These are phyloP conservation scores for Columba guinea DNA, from an alignment of 2,797 vertebrate species.

Conservation along the genomic window DNA sequence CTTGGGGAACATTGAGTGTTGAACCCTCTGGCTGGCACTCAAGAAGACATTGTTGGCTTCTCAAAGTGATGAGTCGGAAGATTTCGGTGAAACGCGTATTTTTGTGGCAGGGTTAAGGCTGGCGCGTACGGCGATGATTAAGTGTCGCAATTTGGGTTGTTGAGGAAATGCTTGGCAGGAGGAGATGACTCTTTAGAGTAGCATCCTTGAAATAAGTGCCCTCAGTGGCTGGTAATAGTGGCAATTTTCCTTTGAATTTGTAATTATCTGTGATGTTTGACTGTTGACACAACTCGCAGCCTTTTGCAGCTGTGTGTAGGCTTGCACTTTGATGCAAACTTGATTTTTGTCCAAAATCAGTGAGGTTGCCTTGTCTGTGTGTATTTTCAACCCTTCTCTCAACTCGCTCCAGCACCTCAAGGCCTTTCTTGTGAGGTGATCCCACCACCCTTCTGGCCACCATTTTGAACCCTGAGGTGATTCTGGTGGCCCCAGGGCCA, in stretches of 20 bases:
- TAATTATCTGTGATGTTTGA: background rate
- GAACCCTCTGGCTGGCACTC: background rate
- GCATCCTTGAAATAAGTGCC: rapidly evolving
- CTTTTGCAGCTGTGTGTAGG: background rate
- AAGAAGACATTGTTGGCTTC: background rate
- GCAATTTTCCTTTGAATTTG: background rate
- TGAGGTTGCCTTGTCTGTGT: background rate
- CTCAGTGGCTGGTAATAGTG: background rate
- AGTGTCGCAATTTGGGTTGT: background rate
- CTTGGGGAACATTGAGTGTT: background rate
- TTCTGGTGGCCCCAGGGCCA: too few species aligned
- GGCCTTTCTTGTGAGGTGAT: too few species aligned
- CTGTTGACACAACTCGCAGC: background rate
- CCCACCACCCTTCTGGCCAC: too few species aligned
- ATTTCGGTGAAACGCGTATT: rapidly evolving
- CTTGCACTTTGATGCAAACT: background rate
- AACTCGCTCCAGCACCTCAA: too few species aligned
- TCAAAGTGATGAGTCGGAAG: background rate
- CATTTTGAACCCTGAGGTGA: too few species aligned
- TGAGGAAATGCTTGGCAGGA: background rate
- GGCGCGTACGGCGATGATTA: background rate
- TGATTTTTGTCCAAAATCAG: background rate
- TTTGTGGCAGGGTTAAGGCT: background rate
- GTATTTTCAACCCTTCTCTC: too few species aligned
- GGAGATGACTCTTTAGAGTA: background rate